Base-by-base conservation (phyloP, 2,113 vertebrate genomes). In the Ammodramus savannarum region DNA sequence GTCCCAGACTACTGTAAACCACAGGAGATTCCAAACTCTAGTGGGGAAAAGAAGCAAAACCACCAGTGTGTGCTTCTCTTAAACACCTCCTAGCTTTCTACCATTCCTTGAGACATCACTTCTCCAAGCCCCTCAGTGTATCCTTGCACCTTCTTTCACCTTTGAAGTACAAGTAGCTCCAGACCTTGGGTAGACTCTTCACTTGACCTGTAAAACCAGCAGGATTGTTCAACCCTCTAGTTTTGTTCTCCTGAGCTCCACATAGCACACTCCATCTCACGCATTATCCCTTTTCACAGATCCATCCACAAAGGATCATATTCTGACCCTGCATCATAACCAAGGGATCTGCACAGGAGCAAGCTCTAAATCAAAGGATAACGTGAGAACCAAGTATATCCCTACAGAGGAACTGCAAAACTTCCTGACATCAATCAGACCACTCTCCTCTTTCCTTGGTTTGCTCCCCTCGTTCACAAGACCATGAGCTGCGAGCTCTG, bases 241-340 rank as follows among this genome's bases (percentile, higher is more conserved):
- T 34, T 85, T 82, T 79, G 4, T 2, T 74, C 6, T 58, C 43
- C 63, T 51, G 36, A 51, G 20, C 12, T 73, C 36, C 66, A 1
- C 3, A 4, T 2, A 75, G 44, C 36, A 61, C 26, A 46, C 41
- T 9, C 6, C 12, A 49, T 67, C 21, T 34, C 4, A 1, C 1
- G 10, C 20, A 5, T 27, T 38, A 65, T 51, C 36, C 21, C 18
- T 67, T 23, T 66, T 14, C 43, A 29, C 6, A n/a, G 8, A 39
- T 32, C 34, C 10, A 11, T 9, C 39, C 1, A 3, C 17, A 54
- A 58, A 69, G 20, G 6, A 12, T 34, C 21, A 13, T 14, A 31
- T 23, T 69, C 22, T 59, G 41, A 38, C 38, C 32, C 66, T 13
- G 4, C 16, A 51, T 17, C 4, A 3, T 11, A 44, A 41, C 22